Evolutionary conservation across 2,113 vertebrate genomes (phyloP), one percentile per base, ranked within the genome.

Genomic region (Callopanchax toddi): DNA sequence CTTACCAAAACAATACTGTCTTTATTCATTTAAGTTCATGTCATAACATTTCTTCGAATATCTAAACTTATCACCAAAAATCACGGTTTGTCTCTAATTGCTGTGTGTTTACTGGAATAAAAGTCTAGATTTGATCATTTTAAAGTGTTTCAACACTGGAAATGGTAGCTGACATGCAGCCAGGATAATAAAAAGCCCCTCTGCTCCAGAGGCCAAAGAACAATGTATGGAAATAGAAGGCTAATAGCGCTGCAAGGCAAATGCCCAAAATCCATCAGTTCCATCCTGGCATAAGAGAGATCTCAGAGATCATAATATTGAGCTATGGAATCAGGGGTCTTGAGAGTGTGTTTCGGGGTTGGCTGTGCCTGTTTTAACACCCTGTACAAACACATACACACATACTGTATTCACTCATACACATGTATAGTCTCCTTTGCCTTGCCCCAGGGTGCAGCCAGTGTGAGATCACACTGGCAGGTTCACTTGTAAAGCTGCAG

Each of bases 391-490:
- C 54, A 67, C 68, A 56, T 57, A 46, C 40, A 65, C 49, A 53
- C 55, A 59, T 44, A 60, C 45, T n/a, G 18, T 59, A 65, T 60
- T 69, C 71, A 48, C 75, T 57, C 71, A 58, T 48, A 81, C 65
- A 73, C 74, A 82, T 60, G 20, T 72, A 74, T 83, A 89, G 71
- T 88, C 89, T 91, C 86, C 85, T 78, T 84, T 90, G 86, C 87
- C 83, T 92, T 76, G 89, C 92, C 91, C 71, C 79, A 78, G 89
- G 91, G 88, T 90, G 84, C 84, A 90, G 86, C 81, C 84, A 89
- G 81, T 78, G 84, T 83, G 79, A 88, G 88, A 91, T 92, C 89
- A 91, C 87, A 88, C 79, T 66, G 74, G 82, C 84, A 87, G 84
- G 88, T 89, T 90, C 86, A 82, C 83, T 89, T 88, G 82, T 87